Percentiles rank a stretch among this genome's conserved stretches.
Evolutionary conservation across 2,797 vertebrate genomes (phyloP).

Genomic region (Gambusia yucatana): DNA sequence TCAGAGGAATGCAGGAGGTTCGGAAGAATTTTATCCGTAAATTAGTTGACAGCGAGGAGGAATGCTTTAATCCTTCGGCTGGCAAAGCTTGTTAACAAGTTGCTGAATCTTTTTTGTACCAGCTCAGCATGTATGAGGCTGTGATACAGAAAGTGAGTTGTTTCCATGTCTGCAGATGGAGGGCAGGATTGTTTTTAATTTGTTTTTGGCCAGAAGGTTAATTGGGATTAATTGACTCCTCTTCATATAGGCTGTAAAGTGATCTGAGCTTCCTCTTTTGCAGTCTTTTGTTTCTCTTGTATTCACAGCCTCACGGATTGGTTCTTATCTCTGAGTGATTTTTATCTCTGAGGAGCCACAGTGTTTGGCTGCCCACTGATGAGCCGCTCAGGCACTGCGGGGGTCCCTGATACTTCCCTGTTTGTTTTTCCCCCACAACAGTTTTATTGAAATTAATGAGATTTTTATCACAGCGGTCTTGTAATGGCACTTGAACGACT

Average conservation of each 20-base stretch:
- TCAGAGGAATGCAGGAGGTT: constrained; percentile 27
- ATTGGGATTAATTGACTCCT: constrained; percentile 51
- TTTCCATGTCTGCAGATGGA: constrained; percentile 13
- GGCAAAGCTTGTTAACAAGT: constrained; percentile 59
- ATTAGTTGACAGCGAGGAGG: constrained; percentile 29
- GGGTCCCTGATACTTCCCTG: constrained; percentile 26
- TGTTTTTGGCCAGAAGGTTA: constrained; percentile 33
- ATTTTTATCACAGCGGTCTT: constrained; percentile 69
- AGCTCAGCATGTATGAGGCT: neutral
- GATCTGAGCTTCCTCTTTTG: constrained; percentile 15
- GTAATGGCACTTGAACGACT: constrained; percentile 57
- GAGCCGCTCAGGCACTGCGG: constrained; percentile 24
- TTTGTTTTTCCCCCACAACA: constrained; percentile 46
- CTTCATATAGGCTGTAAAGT: constrained; percentile 25
- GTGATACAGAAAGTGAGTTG: constrained; percentile 1
- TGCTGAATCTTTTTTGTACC: constrained; percentile 49
- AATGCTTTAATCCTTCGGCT: constrained; percentile 40
- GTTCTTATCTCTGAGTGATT: constrained; percentile 23
- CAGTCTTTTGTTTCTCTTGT: constrained; percentile 4
- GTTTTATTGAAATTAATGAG: constrained; percentile 75
- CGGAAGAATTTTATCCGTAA: constrained; percentile 40
- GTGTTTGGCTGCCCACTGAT: constrained; percentile 33
- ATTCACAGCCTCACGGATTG: constrained; percentile 7
- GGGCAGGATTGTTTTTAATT: constrained; percentile 2
- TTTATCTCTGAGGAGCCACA: constrained; percentile 32